A percentile compares a stretch with the other conserved stretches of the same genome.
Conservation (phyloP, 2,113 vertebrate species). For the Porphyrio hochstetteri region DNA sequence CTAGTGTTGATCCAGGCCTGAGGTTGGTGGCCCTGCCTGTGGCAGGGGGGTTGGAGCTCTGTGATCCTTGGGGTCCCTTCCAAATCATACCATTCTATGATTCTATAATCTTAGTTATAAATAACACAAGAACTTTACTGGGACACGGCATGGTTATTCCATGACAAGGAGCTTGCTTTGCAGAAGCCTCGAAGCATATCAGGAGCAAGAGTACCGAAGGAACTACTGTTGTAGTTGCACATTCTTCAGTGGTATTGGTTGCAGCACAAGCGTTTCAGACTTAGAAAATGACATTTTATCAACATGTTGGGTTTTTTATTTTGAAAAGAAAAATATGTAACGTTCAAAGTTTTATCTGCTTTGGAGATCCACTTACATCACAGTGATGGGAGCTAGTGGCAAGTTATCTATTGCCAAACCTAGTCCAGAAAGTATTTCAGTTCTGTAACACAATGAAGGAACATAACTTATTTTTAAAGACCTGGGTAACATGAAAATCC, state of each 20-base stretch:
- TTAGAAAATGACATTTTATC: not conserved
- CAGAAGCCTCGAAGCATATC: not conserved
- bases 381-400: accelerated
- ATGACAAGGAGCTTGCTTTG: not conserved
- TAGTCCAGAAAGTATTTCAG: not conserved
- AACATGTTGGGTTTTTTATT: not conserved
- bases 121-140: not conserved
- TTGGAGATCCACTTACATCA: not conserved
- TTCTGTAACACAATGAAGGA: not conserved
- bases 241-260: not conserved
- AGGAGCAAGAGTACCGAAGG: not conserved
- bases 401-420: not conserved
- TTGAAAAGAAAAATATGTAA: not conserved
- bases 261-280: not conserved
- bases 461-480: not conserved
- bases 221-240: not conserved
- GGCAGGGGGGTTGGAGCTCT: too few relatives aligned
- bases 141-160: not conserved
- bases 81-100: too few relatives aligned
- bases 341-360: not conserved
- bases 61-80: too few relatives aligned
- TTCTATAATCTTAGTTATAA: too few relatives aligned
- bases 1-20: too few relatives aligned
- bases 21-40: too few relatives aligned
- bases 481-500: not conserved